These are phyloP conservation scores for Sparidentex hasta DNA, from an alignment of 2,797 vertebrate species.

Conservation along the genomic window DNA sequence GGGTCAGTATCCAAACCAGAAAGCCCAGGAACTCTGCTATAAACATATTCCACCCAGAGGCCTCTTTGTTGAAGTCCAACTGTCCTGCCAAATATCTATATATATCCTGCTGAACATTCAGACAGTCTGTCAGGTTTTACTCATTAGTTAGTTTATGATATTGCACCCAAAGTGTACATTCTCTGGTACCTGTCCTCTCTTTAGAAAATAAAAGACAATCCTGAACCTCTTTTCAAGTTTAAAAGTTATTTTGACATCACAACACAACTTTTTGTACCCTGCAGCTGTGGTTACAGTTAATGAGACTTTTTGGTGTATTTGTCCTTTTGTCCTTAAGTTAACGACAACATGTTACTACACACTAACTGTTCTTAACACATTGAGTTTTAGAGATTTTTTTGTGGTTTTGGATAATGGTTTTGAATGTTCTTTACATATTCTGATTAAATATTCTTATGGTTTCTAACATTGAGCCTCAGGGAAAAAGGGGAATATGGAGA, in stretches of 20 bases:
- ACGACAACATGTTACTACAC: no score
- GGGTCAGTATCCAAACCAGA: constrained; percentile 40
- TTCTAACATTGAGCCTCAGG: neutral
- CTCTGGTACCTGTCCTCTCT: constrained; percentile 11
- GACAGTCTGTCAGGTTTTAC: constrained; percentile 1
- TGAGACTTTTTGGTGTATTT: neutral
- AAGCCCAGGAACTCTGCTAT: constrained; percentile 29
- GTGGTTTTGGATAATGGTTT: neutral
- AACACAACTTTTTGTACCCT: neutral
- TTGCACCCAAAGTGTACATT: neutral
- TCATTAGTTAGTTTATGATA: constrained; percentile 18
- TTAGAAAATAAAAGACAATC: neutral
- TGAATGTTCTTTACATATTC: neutral
- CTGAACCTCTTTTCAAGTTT: neutral
- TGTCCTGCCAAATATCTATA: constrained; percentile 49
- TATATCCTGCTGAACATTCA: constrained; percentile 16
- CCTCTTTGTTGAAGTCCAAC: constrained; percentile 41
- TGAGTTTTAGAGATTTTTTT: neutral
- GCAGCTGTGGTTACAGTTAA: neutral
- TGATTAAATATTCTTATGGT: no score
- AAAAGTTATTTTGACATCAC: neutral
- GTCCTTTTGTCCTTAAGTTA: no score
- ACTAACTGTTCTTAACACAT: neutral
- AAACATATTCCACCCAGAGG: constrained; percentile 48
- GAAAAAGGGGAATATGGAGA: neutral